phyloP scores from a whole-genome alignment of 2,888 invertebrate genomes.

The Lordiphosa fenestrarum region DNA sequence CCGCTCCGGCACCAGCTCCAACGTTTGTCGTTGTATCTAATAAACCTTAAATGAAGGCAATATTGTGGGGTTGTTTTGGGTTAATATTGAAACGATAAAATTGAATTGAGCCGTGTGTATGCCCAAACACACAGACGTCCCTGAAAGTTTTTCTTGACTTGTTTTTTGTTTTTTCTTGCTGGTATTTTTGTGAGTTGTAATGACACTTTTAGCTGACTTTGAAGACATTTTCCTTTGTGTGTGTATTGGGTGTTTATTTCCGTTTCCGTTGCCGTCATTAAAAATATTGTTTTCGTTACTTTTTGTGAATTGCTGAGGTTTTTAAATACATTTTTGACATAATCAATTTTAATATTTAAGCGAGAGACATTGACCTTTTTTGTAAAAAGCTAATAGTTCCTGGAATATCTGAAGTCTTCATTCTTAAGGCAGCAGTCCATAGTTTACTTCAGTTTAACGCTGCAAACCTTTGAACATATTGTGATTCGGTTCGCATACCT shows the following conservation, averaged over 20 bases:
- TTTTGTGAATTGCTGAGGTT: constrained; percentile 43
- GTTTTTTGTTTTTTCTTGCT: constrained; percentile 21
- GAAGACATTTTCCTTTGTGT: constrained; percentile 61
- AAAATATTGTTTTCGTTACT: constrained; percentile 16
- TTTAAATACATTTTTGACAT: constrained; percentile 70
- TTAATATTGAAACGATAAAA: constrained; percentile 78
- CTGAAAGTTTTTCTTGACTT: constrained; percentile 54
- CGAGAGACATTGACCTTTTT: no score
- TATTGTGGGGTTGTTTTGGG: constrained; percentile 78
- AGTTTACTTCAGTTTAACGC: no score
- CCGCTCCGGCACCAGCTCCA: constrained; percentile 15
- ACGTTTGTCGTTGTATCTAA: constrained; percentile 66
- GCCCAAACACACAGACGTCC: constrained; percentile 43
- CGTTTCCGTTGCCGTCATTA: constrained; percentile 50
- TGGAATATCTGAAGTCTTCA: no score
- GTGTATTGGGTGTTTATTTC: constrained; percentile 41
- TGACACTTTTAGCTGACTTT: constrained; percentile 76
- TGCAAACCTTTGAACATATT: no score
- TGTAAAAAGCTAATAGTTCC: no score
- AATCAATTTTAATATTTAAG: constrained; percentile 17
- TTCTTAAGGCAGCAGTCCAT: no score
- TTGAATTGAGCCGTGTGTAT: constrained; percentile 65
- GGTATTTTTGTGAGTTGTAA: constrained; percentile 66
- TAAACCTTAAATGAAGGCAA: constrained; percentile 79
- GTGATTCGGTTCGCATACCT: no score